Conservation (phyloP, 53 echinoderm and acorn worm species). For the Luidia sarsii region DNA sequence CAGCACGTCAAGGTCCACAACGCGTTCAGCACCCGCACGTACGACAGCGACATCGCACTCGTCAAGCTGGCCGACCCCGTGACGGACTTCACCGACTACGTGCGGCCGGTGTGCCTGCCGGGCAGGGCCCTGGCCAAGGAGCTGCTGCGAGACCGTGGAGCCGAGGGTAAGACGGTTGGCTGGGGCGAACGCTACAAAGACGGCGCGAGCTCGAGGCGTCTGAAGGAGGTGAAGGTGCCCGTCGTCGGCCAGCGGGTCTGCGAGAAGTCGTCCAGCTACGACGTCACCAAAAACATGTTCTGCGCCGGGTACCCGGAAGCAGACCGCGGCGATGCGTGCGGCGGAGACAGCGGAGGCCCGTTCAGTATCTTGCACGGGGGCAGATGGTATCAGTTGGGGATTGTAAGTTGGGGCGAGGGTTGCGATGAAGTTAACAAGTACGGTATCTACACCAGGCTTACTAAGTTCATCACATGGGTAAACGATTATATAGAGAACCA, state of each 20-base stretch:
- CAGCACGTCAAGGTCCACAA: slow-evolving; percentile 64
- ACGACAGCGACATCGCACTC: slow-evolving; percentile 80
- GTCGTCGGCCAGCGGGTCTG: slow-evolving; percentile 67
- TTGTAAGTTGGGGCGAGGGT: slow-evolving; percentile 96
- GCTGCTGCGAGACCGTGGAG: slow-evolving; percentile 31
- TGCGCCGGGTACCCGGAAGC: slow-evolving; percentile 76
- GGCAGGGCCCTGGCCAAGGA: slow-evolving; percentile 51
- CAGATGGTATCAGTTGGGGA: slow-evolving; percentile 79
- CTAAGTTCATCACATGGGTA: slow-evolving; percentile 80
- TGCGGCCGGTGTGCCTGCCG: slow-evolving; percentile 86
- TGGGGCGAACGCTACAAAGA: slow-evolving; percentile 58
- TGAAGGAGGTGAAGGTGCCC: slow-evolving; percentile 76
- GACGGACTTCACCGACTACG: slow-evolving; percentile 74
- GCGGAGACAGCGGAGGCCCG: slow-evolving; percentile 87
- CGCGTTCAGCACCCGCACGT: slow-evolving; percentile 37
- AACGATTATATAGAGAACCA: slow-evolving; percentile 33
- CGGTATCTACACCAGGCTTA: slow-evolving; percentile 84
- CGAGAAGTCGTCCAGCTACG: slow-evolving; percentile 52
- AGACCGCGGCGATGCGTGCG: slow-evolving; percentile 76
- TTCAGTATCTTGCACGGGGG: slow-evolving; percentile 57
- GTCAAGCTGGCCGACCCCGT: slow-evolving; percentile 72
- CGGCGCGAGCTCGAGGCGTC: slow-evolving; percentile 62
- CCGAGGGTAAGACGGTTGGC: slow-evolving; percentile 64
- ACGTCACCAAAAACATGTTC: slow-evolving; percentile 82
- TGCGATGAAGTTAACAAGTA: slow-evolving; percentile 70